phyloP scores from a whole-genome alignment of 2,888 invertebrate genomes.

The Orthosia gracilis region DNA sequence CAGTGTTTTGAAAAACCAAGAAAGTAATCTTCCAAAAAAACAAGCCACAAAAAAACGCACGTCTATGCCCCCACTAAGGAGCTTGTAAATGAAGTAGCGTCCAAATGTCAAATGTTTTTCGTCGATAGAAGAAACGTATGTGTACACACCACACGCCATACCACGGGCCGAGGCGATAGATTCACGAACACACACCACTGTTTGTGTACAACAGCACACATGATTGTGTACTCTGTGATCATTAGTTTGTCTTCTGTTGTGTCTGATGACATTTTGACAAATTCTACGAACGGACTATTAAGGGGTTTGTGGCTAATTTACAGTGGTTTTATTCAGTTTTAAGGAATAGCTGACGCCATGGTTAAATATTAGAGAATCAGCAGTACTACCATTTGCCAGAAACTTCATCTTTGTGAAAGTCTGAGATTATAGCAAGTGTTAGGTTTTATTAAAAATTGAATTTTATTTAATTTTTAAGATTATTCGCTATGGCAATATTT shows the following conservation, averaged over 20 bases:
- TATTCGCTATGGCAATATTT: too few species aligned
- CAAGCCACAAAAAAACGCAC: constrained; percentile 5
- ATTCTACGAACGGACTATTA: too few species aligned
- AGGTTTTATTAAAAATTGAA: too few species aligned
- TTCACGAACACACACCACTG: constrained; percentile 59
- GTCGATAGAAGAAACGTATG: constrained; percentile 59
- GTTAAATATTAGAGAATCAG: too few species aligned
- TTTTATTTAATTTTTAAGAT: too few species aligned
- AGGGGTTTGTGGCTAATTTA: neutral
- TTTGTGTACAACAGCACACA: constrained; percentile 30
- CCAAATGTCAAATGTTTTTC: constrained; percentile 59
- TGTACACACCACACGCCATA: constrained; percentile 40
- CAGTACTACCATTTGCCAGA: too few species aligned
- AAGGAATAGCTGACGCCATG: too few species aligned
- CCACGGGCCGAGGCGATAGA: constrained; percentile 57
- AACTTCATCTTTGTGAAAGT: too few species aligned
- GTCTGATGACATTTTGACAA: neutral
- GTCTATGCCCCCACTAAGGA: constrained; percentile 19
- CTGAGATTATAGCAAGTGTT: too few species aligned
- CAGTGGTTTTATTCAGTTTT: too few species aligned
- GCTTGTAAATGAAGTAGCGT: constrained; percentile 62
- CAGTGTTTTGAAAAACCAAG: too few species aligned
- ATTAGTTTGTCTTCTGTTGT: constrained; percentile 13
- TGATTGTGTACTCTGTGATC: constrained; percentile 7
- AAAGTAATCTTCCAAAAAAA: neutral